Conservation (phyloP, 2,113 vertebrate genomes). For the Campylorhamphus procurvoides region DNA sequence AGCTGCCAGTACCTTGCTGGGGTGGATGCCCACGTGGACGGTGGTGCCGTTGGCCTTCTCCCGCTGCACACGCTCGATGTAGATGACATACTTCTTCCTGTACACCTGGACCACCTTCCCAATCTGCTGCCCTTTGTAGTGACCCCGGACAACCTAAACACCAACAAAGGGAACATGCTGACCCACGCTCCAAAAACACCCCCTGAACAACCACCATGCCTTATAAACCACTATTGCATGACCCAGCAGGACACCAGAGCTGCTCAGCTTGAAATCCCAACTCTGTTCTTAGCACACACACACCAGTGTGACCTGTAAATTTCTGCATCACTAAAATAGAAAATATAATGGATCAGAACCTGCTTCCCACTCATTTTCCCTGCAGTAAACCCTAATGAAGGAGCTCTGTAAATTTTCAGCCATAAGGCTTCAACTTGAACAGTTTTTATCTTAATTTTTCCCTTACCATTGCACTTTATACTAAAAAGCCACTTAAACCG, state of each 20-base stretch:
- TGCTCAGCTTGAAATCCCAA: background rate
- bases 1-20: slow-evolving; percentile 83
- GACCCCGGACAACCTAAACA: slow-evolving; percentile 87
- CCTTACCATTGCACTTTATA: background rate
- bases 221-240: accelerated
- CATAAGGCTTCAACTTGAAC: background rate
- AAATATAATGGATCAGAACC: accelerated
- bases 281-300: background rate
- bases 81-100: slow-evolving; percentile 93
- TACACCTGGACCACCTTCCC: slow-evolving; percentile 95
- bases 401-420: background rate
- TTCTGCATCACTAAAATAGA: background rate
- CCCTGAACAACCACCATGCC: background rate
- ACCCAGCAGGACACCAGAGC: background rate
- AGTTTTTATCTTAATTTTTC: background rate
- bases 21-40: slow-evolving; percentile 92
- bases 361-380: too few relatives aligned
- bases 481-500: background rate
- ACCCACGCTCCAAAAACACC: background rate
- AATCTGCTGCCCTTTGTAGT: slow-evolving; percentile 96
- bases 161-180: background rate
- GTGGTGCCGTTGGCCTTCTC: slow-evolving; percentile 94
- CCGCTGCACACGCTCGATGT: slow-evolving; percentile 91
- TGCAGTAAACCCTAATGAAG: background rate
- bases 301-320: background rate